Percentiles rank a stretch among this genome's conserved stretches.
phyloP scores from a whole-genome alignment of 2,113 vertebrate species.

The Prolemur simus region DNA sequence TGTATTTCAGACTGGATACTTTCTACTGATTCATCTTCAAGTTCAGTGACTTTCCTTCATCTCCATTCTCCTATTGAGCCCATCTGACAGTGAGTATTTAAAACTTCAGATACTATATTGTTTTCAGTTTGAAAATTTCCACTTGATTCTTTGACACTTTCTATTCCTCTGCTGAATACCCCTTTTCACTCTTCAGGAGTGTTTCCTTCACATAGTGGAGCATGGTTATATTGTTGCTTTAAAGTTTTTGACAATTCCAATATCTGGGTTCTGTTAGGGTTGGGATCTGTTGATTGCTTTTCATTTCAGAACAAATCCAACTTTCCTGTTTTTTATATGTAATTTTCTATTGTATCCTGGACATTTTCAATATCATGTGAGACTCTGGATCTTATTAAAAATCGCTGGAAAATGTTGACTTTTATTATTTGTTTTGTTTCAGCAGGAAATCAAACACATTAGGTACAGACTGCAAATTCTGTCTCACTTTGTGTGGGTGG shows the following conservation, averaged over 20 bases:
- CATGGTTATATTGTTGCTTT: background rate
- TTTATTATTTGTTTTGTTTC: background rate
- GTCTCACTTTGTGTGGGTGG: background rate
- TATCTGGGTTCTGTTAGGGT: background rate
- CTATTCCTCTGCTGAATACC: background rate
- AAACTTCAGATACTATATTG: background rate
- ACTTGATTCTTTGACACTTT: background rate
- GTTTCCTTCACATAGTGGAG: background rate
- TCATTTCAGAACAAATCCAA: background rate
- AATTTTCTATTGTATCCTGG: background rate
- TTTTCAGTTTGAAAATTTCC: background rate
- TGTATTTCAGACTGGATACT: background rate
- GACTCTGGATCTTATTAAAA: background rate
- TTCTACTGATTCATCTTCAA: background rate
- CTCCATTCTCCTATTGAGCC: background rate
- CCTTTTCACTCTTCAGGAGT: background rate
- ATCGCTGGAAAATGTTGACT: background rate
- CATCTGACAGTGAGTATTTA: background rate
- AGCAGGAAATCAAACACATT: background rate
- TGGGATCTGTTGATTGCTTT: background rate
- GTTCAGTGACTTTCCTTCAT: background rate
- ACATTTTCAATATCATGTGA: background rate
- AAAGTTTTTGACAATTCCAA: background rate
- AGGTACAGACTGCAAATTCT: background rate
- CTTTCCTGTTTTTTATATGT: background rate